Percentiles rank a stretch among this genome's conserved stretches.
These are phyloP conservation scores for Heterochromis multidens DNA, from an alignment of 2,113 vertebrate genomes.

Conservation along the genomic window DNA sequence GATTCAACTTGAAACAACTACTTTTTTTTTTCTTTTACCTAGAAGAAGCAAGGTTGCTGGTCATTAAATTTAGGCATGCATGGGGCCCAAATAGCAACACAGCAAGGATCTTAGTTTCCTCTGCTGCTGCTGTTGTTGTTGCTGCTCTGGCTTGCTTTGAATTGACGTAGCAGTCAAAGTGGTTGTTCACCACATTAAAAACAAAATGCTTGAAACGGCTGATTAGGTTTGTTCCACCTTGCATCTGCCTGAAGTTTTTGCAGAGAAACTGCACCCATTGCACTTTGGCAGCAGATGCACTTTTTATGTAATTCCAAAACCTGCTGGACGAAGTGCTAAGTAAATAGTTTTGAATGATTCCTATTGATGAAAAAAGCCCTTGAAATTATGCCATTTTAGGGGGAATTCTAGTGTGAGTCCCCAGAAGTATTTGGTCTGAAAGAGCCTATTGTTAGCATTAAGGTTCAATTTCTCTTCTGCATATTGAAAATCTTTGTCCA, in stretches of 20 bases:
- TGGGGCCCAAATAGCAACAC: not conserved
- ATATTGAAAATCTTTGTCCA: not conserved
- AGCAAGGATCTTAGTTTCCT: not conserved
- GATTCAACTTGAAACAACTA: not conserved
- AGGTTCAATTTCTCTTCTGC: not conserved
- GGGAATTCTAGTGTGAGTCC: not conserved
- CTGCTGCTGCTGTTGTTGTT: not conserved
- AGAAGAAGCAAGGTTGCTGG: not conserved
- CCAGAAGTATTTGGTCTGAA: not conserved
- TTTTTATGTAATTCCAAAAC: no score
- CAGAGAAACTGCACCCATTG: no score
- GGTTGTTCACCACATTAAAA: not conserved
- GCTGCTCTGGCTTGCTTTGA: not conserved
- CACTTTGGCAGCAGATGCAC: no score
- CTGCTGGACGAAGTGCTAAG: no score
- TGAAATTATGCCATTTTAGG: not conserved
- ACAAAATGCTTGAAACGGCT: not conserved
- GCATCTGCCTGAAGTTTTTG: not conserved
- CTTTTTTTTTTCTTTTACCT: not conserved
- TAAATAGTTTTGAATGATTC: no score
- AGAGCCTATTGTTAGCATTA: fast-evolving
- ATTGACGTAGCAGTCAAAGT: not conserved
- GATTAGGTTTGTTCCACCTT: not conserved
- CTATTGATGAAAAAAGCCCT: not conserved
- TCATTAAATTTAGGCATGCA: not conserved